Evolutionary conservation across 2,888 invertebrate genomes (phyloP).

Genomic region (Apodemia zela): DNA sequence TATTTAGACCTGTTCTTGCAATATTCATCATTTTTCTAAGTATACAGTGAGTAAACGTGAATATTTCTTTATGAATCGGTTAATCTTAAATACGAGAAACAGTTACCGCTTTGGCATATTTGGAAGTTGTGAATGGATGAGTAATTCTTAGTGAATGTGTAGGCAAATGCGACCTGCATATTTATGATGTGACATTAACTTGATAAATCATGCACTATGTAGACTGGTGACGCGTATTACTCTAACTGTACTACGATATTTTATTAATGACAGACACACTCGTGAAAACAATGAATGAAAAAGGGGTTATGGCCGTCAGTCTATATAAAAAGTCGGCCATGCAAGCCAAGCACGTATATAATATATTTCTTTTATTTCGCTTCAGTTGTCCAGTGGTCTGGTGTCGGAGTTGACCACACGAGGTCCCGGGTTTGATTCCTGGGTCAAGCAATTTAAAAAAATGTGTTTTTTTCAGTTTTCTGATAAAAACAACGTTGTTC

Average conservation of each 20-base stretch:
- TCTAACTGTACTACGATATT: not conserved
- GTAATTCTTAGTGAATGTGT: constrained; percentile 34
- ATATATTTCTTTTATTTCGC: too few species aligned
- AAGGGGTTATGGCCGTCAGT: too few species aligned
- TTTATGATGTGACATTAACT: constrained; percentile 22
- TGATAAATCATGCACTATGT: constrained; percentile 15
- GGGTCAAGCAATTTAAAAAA: too few species aligned
- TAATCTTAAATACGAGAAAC: constrained; percentile 32
- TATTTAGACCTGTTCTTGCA: constrained; percentile 51
- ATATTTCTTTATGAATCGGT: constrained; percentile 44
- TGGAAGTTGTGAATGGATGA: constrained; percentile 49
- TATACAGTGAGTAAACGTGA: constrained; percentile 52
- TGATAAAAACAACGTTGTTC: too few species aligned
- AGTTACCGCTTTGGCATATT: constrained; percentile 43
- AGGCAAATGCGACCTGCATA: constrained; percentile 28
- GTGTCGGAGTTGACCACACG: too few species aligned
- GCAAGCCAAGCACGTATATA: too few species aligned
- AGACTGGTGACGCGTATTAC: not conserved
- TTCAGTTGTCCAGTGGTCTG: too few species aligned
- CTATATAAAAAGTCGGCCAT: too few species aligned
- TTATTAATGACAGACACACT: not conserved
- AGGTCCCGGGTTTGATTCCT: too few species aligned
- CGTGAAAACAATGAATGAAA: not conserved
- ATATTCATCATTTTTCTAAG: constrained; percentile 57
- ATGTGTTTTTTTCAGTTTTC: too few species aligned